phyloP scores from a whole-genome alignment of 2,797 vertebrate genomes.

The Potorous gilbertii region DNA sequence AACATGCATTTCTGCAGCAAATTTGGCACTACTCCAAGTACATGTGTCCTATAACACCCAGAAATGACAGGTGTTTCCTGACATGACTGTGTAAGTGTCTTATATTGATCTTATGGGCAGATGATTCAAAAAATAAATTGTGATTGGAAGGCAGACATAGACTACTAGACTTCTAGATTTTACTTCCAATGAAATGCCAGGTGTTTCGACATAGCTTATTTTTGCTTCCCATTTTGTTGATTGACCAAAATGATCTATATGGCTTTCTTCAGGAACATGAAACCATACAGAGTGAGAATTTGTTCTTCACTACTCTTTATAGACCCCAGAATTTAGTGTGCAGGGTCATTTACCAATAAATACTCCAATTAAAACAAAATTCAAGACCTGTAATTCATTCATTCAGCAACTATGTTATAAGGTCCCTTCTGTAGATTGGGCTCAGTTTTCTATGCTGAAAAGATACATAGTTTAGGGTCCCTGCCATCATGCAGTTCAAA shows the following conservation, averaged over 20 bases:
- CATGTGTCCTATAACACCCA: background rate
- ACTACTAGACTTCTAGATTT: background rate
- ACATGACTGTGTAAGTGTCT: slow-evolving; percentile 1
- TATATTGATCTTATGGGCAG: slow-evolving; percentile 20
- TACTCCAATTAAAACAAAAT: background rate
- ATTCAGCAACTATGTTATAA: background rate
- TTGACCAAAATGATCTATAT: slow-evolving; percentile 15
- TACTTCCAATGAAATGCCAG: slow-evolving; percentile 5
- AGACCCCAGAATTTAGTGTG: slow-evolving; percentile 21
- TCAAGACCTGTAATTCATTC: background rate
- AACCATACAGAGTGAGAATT: background rate
- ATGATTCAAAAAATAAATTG: slow-evolving; percentile 1
- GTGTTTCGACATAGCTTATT: background rate
- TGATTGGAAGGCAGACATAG: slow-evolving; percentile 9
- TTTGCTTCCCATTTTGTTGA: slow-evolving; percentile 7
- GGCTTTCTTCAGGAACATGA: slow-evolving; percentile 9
- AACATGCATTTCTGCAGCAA: slow-evolving; percentile 20
- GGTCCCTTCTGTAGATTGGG: background rate
- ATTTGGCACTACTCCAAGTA: slow-evolving; percentile 39
- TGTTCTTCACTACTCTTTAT: background rate
- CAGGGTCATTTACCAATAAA: background rate
- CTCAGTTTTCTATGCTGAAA: background rate
- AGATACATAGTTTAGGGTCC: background rate
- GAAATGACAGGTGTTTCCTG: slow-evolving; percentile 27
- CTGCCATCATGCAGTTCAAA: background rate